phyloP scores from a whole-genome alignment of 2,113 vertebrate genomes.

The Thamnophis sirtalis region DNA sequence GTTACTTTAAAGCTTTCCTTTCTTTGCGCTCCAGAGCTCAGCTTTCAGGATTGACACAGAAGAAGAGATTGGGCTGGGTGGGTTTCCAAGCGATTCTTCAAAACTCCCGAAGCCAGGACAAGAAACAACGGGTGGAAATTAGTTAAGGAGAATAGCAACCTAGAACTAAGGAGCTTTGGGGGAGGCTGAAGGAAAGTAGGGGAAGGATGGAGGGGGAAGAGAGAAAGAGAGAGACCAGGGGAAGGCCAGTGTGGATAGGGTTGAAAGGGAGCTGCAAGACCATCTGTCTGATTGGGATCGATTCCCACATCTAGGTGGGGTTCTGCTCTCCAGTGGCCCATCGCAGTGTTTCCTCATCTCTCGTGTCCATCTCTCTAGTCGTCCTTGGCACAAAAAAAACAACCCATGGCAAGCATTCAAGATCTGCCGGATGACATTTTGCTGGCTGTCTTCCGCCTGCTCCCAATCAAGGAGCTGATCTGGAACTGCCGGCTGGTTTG shows the following conservation, averaged over 20 bases:
- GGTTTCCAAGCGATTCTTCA: no score
- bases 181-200: no score
- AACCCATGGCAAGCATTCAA: slow-evolving; percentile 48
- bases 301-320: neutral
- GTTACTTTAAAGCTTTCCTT: fast-evolving
- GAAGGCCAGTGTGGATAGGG: no score
- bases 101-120: no score
- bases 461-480: slow-evolving; percentile 65
- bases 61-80: neutral
- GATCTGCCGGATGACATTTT: slow-evolving; percentile 66
- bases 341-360: no score
- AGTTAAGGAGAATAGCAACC: no score
- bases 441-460: slow-evolving; percentile 66
- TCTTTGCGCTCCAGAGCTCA: no score
- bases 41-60: no score
- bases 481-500: slow-evolving; percentile 66
- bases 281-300: neutral
- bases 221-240: no score
- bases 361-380: fast-evolving
- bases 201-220: no score
- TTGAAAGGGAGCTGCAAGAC: neutral
- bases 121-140: no score
- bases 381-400: fast-evolving
- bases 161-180: no score
- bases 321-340: neutral